A percentile compares a stretch with the other conserved stretches of the same genome.
Conservation (phyloP, 2,888 invertebrate species). For the Drosophila mimetica region DNA sequence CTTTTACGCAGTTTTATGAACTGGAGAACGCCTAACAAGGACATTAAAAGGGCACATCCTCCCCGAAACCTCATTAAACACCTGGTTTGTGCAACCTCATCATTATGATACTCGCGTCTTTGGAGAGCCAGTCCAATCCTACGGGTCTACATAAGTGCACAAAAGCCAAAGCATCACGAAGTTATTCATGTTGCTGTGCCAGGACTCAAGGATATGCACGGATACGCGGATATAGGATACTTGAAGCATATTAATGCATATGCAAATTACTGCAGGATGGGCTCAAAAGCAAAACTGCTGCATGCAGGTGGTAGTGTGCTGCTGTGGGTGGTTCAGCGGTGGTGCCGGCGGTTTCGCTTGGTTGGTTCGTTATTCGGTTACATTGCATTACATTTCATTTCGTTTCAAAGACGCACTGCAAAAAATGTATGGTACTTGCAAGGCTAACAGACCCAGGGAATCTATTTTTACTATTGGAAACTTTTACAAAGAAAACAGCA, state of each 20-base stretch:
- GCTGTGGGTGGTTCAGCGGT: background rate
- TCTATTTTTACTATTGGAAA: too few species aligned
- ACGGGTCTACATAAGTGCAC: constrained; percentile 12
- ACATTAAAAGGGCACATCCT: background rate
- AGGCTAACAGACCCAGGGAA: too few species aligned
- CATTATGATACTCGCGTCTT: constrained; percentile 11
- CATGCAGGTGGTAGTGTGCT: constrained; percentile 18
- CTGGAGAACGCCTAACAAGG: background rate
- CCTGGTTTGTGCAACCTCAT: constrained; percentile 15
- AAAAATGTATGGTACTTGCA: background rate
- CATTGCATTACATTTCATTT: constrained; percentile 71
- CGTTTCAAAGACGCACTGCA: constrained; percentile 4
- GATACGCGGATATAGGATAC: constrained; percentile 47
- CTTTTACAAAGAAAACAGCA: too few species aligned
- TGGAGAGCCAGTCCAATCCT: background rate
- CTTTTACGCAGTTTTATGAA: background rate
- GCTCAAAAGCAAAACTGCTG: constrained; percentile 44
- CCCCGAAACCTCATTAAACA: background rate
- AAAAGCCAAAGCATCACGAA: constrained; percentile 15
- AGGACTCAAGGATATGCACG: constrained; percentile 20
- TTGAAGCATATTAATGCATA: constrained; percentile 73
- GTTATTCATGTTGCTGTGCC: constrained; percentile 23
- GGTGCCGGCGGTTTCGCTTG: constrained; percentile 56
- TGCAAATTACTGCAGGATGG: constrained; percentile 61
- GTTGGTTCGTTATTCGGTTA: constrained; percentile 82